Evolutionary conservation across 2,113 vertebrate genomes (phyloP), one percentile per base, ranked within the genome.

Genomic region (Apeltes quadracus): DNA sequence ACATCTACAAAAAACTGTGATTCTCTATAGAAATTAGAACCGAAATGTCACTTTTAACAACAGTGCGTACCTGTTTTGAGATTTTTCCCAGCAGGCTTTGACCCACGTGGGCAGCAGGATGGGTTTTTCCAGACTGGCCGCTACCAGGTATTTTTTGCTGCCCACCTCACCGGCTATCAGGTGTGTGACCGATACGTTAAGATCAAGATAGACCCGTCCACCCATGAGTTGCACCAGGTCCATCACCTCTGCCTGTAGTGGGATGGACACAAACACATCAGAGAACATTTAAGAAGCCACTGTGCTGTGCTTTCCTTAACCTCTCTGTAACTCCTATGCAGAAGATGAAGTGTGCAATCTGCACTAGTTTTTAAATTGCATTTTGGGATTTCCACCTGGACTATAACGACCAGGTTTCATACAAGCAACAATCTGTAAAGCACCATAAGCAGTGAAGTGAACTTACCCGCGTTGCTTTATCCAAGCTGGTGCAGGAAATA

Each of bases 141-240:
- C 96, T 67, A 99, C 98, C 82, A 98, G 85, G 51, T 99, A 99
- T 85, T 99, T 99, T 88, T 98, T 99, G 88, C 97, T 99, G 75
- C 98, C 98, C 73, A 99, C 98, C 86, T 98, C 97, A 83, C 97
- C 98, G 55, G 98, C 97, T 85, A 99, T 93, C 64, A 99, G 94
- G 69, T 99, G 98, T 54, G 96, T 98, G 67, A 99, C 97, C 59
- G 95, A 95, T 41, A 96, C 2, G 8, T 95, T 97, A 64, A 99
- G 95, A 79, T 99, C 96, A 64, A 94, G 95, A 80, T 92, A 96
- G 53, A 96, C 92, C 1, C 90, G 89, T 67, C 98, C 98, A 55
- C 98, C 98, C 98, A 99, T 99, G 91, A 98, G 93, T 79, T 96
- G 95, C 48, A 98, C 95, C 6, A 95, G 91, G 41, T 95, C 93